A percentile compares a stretch with the other conserved stretches of the same genome.
Evolutionary conservation across 1,140 invertebrate species (phyloP).

Genomic region (Heliconius nattereri): DNA sequence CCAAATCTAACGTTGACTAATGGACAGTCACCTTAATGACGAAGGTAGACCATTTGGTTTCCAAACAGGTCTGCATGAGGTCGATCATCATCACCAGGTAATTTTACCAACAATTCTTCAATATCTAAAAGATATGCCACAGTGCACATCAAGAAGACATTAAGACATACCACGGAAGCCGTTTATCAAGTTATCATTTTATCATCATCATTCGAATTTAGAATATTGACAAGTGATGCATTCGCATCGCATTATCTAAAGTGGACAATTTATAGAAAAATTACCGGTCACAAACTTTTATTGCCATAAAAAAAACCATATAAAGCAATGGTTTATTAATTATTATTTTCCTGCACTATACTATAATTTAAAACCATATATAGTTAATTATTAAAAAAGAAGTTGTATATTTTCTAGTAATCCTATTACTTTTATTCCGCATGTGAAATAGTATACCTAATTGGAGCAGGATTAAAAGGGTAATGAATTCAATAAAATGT

Average conservation of each 20-base stretch:
- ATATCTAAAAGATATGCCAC: background rate
- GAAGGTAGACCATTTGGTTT: background rate
- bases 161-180: slow-evolving; percentile 5
- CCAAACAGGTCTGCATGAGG: background rate
- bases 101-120: background rate
- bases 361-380: no score
- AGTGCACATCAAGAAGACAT: slow-evolving; percentile 21
- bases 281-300: background rate
- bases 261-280: background rate
- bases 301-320: background rate
- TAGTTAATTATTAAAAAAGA: no score
- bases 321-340: no score
- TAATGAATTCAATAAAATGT: no score
- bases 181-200: slow-evolving; percentile 13
- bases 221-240: background rate
- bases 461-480: background rate
- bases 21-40: background rate
- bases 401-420: background rate
- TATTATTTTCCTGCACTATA: no score
- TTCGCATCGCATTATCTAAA: background rate
- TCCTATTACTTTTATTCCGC: background rate
- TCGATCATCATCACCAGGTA: background rate
- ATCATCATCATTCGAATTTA: background rate
- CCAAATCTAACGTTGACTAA: background rate
- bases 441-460: background rate